Evolutionary conservation across 1,140 invertebrate genomes (phyloP).

Genomic region (Saccostrea cuccullata): DNA sequence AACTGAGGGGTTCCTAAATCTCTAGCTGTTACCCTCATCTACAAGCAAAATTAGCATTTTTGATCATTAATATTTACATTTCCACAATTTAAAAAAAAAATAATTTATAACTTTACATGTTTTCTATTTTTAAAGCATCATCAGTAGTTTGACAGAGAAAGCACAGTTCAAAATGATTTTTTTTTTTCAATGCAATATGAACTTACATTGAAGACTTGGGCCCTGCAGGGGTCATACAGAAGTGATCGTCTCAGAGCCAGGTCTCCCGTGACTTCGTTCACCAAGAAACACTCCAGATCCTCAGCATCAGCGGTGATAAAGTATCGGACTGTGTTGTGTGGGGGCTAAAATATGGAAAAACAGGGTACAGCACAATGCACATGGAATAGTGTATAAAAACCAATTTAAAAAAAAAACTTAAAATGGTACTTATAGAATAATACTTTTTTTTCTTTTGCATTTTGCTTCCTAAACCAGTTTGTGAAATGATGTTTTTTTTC

Average conservation of each 20-base stretch:
- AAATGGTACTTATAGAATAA: not conserved
- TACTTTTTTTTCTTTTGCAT: not conserved
- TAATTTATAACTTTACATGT: not conserved
- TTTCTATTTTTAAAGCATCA: not conserved
- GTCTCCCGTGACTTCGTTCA: constrained; percentile 55
- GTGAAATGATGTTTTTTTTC: not conserved
- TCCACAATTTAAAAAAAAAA: too few species aligned
- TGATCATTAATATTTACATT: not conserved
- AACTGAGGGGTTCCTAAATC: constrained; percentile 53
- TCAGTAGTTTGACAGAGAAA: not conserved
- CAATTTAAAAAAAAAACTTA: not conserved
- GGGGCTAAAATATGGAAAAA: constrained; percentile 61
- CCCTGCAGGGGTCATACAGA: constrained; percentile 44
- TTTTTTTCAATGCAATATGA: too few species aligned
- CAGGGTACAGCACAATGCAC: not conserved
- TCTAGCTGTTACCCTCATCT: constrained; percentile 55
- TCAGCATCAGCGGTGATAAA: constrained; percentile 44
- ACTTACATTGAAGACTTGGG: constrained; percentile 40
- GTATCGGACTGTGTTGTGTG: constrained; percentile 57
- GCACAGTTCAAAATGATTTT: too few species aligned
- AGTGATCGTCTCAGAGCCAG: constrained; percentile 56
- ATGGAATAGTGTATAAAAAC: not conserved
- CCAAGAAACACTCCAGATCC: constrained; percentile 57
- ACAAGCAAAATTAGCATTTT: not conserved
- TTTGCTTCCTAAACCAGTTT: not conserved